These are phyloP conservation scores for Drosophila lini DNA, from an alignment of 1,140 invertebrate species.

Conservation along the genomic window DNA sequence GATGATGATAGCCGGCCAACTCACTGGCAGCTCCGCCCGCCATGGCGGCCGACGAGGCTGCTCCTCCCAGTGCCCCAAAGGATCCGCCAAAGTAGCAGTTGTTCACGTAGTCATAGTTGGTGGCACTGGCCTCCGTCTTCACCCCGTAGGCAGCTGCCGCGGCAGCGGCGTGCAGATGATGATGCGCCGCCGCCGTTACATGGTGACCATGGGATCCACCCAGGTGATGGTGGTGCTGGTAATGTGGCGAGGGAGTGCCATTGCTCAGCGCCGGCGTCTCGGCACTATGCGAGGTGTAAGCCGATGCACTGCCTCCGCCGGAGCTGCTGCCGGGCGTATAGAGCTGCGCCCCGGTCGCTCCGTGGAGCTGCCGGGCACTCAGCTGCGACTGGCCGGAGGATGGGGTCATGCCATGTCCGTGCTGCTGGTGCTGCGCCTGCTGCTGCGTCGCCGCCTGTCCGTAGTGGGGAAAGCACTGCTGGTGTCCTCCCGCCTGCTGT, in stretches of 20 bases:
- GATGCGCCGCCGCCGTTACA: slow-evolving; percentile 76
- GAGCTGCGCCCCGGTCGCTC: slow-evolving; percentile 46
- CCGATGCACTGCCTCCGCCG: slow-evolving; percentile 55
- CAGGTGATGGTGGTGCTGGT: slow-evolving; percentile 77
- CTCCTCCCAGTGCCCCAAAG: slow-evolving; percentile 67
- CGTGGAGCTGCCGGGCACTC: slow-evolving; percentile 58
- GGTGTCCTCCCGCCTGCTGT: slow-evolving; percentile 37
- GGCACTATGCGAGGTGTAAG: slow-evolving; percentile 65
- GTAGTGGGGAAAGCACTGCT: slow-evolving; percentile 62
- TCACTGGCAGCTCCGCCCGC: slow-evolving; percentile 83
- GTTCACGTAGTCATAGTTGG: slow-evolving; percentile 83
- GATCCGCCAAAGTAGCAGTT: slow-evolving; percentile 81
- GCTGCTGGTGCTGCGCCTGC: slow-evolving; percentile 48
- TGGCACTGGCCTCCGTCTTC: slow-evolving; percentile 78
- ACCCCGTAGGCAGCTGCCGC: slow-evolving; percentile 74
- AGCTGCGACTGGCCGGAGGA: slow-evolving; percentile 51
- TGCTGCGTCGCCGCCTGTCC: slow-evolving; percentile 50
- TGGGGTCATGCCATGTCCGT: slow-evolving; percentile 38
- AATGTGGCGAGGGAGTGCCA: slow-evolving; percentile 78
- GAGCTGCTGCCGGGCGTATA: slow-evolving; percentile 67
- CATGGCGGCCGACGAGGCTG: slow-evolving; percentile 68
- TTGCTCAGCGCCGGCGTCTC: slow-evolving; percentile 70
- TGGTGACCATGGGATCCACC: slow-evolving; percentile 64
- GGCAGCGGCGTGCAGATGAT: slow-evolving; percentile 66
- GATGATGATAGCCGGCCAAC: slow-evolving; percentile 89